These are phyloP conservation scores for Pediacus dermestoides DNA, from an alignment of 2,888 invertebrate species.

Conservation along the genomic window DNA sequence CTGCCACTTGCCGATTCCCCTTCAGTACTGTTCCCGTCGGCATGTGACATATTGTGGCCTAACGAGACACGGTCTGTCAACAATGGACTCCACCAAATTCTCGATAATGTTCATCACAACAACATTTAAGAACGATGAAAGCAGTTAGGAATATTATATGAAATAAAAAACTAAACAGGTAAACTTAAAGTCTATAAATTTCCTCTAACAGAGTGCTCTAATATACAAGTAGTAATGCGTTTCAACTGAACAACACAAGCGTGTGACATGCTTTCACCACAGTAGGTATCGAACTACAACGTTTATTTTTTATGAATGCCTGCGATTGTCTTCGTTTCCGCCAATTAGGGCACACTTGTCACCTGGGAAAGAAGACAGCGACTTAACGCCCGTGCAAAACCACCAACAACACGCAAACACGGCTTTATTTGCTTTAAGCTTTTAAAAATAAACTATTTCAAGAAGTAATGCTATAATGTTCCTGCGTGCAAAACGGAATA, in stretches of 20 bases:
- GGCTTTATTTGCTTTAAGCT: too few species aligned
- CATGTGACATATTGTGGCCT: constrained; percentile 91
- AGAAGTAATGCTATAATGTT: too few species aligned
- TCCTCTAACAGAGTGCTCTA: constrained; percentile 27
- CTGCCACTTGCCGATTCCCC: constrained; percentile 56
- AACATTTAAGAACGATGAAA: constrained; percentile 25
- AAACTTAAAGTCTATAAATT: too few species aligned
- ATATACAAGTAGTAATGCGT: constrained; percentile 22
- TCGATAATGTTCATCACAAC: constrained; percentile 23
- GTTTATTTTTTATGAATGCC: constrained; percentile 33
- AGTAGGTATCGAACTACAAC: constrained; percentile 20
- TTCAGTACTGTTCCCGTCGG: constrained; percentile 80
- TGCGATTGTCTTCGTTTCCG: constrained; percentile 64
- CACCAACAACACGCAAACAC: too few species aligned
- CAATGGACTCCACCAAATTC: constrained; percentile 11
- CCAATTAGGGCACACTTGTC: constrained; percentile 78
- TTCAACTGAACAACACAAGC: constrained; percentile 33
- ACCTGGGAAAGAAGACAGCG: constrained; percentile 62
- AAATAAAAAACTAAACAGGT: constrained; percentile 20
- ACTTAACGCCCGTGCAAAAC: constrained; percentile 43
- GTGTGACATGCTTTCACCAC: constrained; percentile 31
- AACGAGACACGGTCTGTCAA: constrained; percentile 41
- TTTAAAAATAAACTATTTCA: too few species aligned
- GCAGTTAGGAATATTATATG: constrained; percentile 18
- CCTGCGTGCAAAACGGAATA: too few species aligned